Evolutionary conservation across 2,797 vertebrate species (phyloP).

Genomic region (Rhinoraja longicauda): DNA sequence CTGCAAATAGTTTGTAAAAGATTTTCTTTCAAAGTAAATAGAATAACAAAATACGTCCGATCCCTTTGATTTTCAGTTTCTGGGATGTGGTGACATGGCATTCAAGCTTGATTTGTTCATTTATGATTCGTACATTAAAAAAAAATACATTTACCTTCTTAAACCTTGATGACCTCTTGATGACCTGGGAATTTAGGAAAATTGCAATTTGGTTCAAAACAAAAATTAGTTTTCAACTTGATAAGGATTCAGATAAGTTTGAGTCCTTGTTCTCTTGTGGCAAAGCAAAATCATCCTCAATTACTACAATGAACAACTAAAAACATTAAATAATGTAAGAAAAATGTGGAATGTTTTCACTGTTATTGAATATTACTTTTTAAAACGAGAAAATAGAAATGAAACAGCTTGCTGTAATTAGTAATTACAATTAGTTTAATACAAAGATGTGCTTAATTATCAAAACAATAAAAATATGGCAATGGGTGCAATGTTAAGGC

Average conservation of each 20-base stretch:
- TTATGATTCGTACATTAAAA: not conserved
- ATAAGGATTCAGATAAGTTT: not conserved
- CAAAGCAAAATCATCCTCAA: not conserved
- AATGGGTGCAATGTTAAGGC: slow-evolving; percentile 36
- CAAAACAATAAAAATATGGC: slow-evolving; percentile 33
- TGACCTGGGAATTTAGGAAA: not conserved
- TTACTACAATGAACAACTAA: not conserved
- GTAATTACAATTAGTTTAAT: slow-evolving; percentile 15
- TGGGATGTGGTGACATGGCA: not conserved
- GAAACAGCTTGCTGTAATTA: slow-evolving; percentile 37
- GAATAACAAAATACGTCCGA: slow-evolving; percentile 21
- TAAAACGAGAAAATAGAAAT: slow-evolving; percentile 18
- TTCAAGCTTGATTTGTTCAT: slow-evolving; percentile 16
- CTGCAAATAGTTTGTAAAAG: not conserved
- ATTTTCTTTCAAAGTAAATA: not conserved
- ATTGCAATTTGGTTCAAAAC: not conserved
- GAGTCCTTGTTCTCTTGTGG: not conserved
- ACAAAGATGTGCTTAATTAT: slow-evolving; percentile 34
- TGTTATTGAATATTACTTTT: not conserved
- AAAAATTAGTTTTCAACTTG: not conserved
- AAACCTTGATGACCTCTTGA: not conserved
- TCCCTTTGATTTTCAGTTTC: slow-evolving; percentile 8
- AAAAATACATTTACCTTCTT: not conserved
- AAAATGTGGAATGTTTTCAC: slow-evolving; percentile 32
- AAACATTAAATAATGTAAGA: slow-evolving; percentile 17